A percentile compares a stretch with the other conserved stretches of the same genome.
Conservation (phyloP, 2,113 vertebrate genomes). For the Phocoena phocoena region DNA sequence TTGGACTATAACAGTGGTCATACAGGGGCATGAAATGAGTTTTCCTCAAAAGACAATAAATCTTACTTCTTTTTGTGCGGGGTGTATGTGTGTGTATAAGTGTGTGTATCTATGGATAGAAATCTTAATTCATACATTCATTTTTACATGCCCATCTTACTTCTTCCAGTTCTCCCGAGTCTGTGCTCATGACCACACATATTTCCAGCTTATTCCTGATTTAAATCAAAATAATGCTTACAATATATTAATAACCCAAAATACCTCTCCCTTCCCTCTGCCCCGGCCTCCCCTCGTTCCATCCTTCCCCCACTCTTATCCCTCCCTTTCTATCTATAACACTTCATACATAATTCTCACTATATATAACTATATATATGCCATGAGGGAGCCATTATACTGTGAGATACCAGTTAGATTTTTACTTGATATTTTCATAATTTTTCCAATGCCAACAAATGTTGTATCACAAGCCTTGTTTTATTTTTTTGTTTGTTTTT, state of each 20-base stretch:
- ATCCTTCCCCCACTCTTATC: background rate
- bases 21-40: background rate
- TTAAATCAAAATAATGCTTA: slow-evolving; percentile 8
- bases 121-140: background rate
- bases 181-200: background rate
- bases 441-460: background rate
- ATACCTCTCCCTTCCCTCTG: background rate
- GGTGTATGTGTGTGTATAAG: background rate
- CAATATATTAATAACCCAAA: background rate
- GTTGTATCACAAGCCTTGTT: background rate
- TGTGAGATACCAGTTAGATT: background rate
- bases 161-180: slow-evolving; percentile 3
- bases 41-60: slow-evolving; percentile 12
- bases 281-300: background rate
- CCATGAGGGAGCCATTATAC: background rate
- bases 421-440: slow-evolving; percentile 23
- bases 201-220: background rate
- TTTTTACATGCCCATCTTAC: background rate
- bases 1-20: background rate
- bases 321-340: background rate
- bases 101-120: background rate
- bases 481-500: background rate
- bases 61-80: background rate
- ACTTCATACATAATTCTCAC: background rate
- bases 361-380: background rate